These are phyloP conservation scores for Poeciliopsis gracilis DNA, from an alignment of 2,797 vertebrate species.

Conservation along the genomic window DNA sequence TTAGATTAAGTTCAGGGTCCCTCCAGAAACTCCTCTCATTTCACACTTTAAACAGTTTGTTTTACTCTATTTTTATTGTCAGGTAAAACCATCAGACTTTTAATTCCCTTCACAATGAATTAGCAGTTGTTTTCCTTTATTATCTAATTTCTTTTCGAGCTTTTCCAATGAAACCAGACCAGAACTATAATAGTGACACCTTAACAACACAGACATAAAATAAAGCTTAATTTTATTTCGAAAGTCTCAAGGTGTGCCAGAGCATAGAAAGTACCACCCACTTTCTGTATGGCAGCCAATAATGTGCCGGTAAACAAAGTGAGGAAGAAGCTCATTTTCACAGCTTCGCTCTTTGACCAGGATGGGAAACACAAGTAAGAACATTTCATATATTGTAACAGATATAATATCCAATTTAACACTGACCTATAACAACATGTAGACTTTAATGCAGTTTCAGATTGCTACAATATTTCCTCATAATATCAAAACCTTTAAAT, in stretches of 20 bases:
- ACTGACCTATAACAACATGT: neutral
- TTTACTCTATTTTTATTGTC: neutral
- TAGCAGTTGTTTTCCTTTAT: neutral
- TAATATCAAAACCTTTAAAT: neutral
- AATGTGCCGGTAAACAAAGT: neutral
- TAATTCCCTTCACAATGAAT: neutral
- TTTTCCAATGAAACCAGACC: neutral
- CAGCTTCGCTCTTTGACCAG: neutral
- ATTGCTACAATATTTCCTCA: neutral
- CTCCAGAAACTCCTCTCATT: neutral
- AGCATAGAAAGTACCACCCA: slow-evolving; percentile 33
- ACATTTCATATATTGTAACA: neutral
- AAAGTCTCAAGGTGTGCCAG: neutral
- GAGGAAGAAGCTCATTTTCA: slow-evolving; percentile 19
- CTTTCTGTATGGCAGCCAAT: slow-evolving; percentile 22
- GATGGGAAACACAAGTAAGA: slow-evolving; percentile 59
- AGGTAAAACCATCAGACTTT: neutral
- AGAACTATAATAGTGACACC: neutral
- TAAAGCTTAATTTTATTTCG: slow-evolving; percentile 32
- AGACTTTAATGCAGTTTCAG: neutral
- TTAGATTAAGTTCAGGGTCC: neutral
- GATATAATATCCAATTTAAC: neutral
- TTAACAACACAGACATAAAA: neutral
- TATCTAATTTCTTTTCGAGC: neutral
- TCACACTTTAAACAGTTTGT: neutral